Conservation (phyloP, 2,797 vertebrate species). For the Muscicapa comitata region DNA sequence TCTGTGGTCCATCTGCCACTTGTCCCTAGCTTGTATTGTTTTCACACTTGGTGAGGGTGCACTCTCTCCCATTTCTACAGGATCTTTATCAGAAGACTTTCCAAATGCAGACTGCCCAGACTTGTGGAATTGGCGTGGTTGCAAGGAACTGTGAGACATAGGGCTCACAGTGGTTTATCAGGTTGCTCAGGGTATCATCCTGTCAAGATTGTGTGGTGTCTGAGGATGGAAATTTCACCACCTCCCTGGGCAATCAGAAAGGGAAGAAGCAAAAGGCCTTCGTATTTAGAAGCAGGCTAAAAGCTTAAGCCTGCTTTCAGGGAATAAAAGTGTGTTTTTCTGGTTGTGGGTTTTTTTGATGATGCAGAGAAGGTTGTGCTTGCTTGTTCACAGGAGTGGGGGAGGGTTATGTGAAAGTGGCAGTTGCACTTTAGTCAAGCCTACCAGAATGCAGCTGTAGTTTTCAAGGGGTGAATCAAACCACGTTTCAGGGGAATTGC, state of each 20-base stretch:
- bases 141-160: fast-evolving
- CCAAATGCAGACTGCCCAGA: background rate
- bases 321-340: background rate
- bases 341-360: background rate
- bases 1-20: background rate
- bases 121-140: background rate
- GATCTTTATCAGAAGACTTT: background rate
- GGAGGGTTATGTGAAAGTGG: background rate
- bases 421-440: background rate
- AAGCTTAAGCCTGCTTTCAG: background rate
- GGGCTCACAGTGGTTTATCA: background rate
- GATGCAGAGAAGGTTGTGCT: background rate
- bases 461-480: background rate
- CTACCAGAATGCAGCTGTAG: background rate
- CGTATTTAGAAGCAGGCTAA: background rate
- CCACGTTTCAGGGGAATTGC: background rate
- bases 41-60: background rate
- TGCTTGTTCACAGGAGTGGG: background rate
- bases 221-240: background rate
- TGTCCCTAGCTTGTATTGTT: background rate
- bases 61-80: background rate
- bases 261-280: background rate
- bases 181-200: background rate
- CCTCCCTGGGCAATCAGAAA: background rate
- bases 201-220: background rate